Evolutionary conservation across 2,113 vertebrate species (phyloP).

Genomic region (Solea senegalensis): DNA sequence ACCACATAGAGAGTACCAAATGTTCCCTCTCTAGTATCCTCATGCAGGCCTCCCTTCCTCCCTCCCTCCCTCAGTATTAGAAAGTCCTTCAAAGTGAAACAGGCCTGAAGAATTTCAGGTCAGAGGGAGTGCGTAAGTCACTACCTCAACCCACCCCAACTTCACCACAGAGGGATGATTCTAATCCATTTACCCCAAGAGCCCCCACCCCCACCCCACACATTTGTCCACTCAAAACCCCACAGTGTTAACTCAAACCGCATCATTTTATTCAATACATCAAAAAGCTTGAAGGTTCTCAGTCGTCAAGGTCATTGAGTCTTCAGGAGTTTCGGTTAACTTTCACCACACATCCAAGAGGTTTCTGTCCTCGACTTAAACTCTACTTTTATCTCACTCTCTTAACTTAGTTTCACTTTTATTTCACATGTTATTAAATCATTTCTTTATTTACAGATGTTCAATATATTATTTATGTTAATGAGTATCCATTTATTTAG

Average conservation of each 20-base stretch:
- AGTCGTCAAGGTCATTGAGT: no score
- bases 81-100: conserved; percentile 71
- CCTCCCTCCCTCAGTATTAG: background rate
- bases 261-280: background rate
- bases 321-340: no score
- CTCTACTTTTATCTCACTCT: no score
- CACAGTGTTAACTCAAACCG: background rate
- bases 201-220: conserved; percentile 33
- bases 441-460: no score
- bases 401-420: no score
- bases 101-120: conserved; percentile 73
- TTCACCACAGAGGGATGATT: conserved; percentile 59
- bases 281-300: no score
- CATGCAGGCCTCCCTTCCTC: conserved; percentile 41
- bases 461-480: no score
- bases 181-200: conserved; percentile 65
- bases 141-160: conserved; percentile 41
- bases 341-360: no score
- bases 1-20: conserved; percentile 36
- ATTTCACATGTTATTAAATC: no score
- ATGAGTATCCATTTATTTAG: no score
- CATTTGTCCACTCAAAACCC: conserved; percentile 25
- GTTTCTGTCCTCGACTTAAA: no score
- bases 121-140: conserved; percentile 60
- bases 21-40: conserved; percentile 29